These are phyloP conservation scores for Phyllotreta striolata DNA, from an alignment of 2,888 invertebrate species.

Conservation along the genomic window DNA sequence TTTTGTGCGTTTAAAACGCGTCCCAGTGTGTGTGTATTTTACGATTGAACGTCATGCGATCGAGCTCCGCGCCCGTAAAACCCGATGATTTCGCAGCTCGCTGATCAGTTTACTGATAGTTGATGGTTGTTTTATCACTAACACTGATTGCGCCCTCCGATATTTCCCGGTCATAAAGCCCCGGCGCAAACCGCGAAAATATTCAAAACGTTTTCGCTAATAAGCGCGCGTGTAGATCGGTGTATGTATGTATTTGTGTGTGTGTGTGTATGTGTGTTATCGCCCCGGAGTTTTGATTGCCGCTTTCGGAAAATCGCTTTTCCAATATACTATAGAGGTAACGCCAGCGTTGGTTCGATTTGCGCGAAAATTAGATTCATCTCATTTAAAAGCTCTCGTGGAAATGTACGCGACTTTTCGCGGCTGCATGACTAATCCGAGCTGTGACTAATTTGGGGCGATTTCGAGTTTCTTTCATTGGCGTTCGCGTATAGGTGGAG, in stretches of 20 bases:
- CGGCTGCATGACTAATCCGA: too few species aligned
- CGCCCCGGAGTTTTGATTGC: conserved; percentile 44
- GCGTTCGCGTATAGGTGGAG: too few species aligned
- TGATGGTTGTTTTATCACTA: conserved; percentile 59
- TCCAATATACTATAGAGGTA: conserved; percentile 20
- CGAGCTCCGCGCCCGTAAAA: conserved; percentile 51
- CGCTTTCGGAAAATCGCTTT: conserved; percentile 39
- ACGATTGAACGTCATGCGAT: conserved; percentile 53
- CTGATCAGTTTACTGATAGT: conserved; percentile 57
- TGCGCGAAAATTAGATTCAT: background rate
- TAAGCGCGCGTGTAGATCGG: conserved; percentile 42
- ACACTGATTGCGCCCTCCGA: conserved; percentile 55
- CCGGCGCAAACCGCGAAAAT: conserved; percentile 52
- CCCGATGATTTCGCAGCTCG: conserved; percentile 58
- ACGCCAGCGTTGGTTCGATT: background rate
- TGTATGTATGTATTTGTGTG: too few species aligned
- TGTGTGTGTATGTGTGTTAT: too few species aligned
- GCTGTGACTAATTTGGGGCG: too few species aligned
- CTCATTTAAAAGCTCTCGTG: conserved; percentile 4
- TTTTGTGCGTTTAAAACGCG: conserved; percentile 49
- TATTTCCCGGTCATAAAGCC: conserved; percentile 56
- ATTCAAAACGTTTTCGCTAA: conserved; percentile 53
- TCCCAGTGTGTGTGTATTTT: conserved; percentile 40
- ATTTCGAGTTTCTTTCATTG: too few species aligned
- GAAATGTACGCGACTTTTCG: background rate